These are phyloP conservation scores for Sinohyriopsis cumingii DNA, from an alignment of 2,888 invertebrate species.

Conservation along the genomic window DNA sequence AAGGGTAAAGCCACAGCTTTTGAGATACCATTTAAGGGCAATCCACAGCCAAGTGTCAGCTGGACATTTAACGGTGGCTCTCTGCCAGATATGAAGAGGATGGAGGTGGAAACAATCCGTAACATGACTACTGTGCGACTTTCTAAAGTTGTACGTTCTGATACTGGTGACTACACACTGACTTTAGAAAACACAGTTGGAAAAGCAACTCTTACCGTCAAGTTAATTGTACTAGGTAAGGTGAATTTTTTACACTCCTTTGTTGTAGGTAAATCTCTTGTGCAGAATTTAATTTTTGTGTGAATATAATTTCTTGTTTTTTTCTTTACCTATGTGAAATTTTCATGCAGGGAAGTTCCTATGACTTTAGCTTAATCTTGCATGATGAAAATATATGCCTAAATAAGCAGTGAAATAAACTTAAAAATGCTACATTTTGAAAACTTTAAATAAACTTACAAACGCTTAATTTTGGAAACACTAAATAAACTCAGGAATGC, in stretches of 20 bases:
- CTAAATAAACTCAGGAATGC: no score
- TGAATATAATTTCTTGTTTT: no score
- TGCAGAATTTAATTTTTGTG: no score
- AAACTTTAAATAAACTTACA: no score
- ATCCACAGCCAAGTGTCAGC: conserved; percentile 66
- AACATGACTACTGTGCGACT: conserved; percentile 67
- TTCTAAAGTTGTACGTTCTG: conserved; percentile 60
- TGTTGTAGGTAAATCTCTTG: no score
- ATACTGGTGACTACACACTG: conserved; percentile 67
- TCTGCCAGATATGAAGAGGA: conserved; percentile 63
- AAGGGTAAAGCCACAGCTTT: conserved; percentile 67
- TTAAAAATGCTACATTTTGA: no score
- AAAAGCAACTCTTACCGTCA: conserved; percentile 63
- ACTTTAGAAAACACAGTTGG: conserved; percentile 66
- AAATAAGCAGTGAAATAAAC: no score
- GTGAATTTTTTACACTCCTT: neutral
- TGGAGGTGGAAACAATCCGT: conserved; percentile 66
- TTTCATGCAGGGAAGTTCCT: no score
- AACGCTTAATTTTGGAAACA: no score
- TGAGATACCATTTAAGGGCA: conserved; percentile 73
- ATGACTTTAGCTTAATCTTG: no score
- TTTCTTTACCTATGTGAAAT: no score
- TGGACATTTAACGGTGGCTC: conserved; percentile 64
- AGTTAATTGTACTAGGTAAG: conserved; percentile 76
- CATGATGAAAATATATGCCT: no score